phyloP scores from a whole-genome alignment of 2,113 vertebrate genomes.

The Petroica traversi region DNA sequence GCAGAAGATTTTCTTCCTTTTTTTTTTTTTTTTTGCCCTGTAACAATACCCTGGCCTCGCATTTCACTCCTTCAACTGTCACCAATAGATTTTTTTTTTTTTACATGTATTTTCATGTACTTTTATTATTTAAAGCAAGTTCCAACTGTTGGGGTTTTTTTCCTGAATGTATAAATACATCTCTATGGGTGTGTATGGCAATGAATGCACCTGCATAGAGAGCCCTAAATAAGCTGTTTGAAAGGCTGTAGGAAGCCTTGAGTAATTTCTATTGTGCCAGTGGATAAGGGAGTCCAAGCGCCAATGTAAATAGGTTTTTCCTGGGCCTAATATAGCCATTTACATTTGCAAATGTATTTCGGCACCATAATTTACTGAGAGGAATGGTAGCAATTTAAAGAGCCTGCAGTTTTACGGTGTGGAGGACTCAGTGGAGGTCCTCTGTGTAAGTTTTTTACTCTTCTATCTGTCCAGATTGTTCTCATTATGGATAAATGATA shows the following conservation, averaged over 20 bases:
- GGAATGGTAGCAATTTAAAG: conserved; percentile 58
- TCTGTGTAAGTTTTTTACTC: conserved; percentile 18
- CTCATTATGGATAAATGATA: neutral
- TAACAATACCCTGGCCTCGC: neutral
- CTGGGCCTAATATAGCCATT: conserved; percentile 41
- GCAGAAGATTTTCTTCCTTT: no score
- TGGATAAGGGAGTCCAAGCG: neutral
- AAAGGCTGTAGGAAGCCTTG: neutral
- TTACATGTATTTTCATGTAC: neutral
- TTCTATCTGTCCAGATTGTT: neutral
- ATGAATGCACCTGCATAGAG: neutral
- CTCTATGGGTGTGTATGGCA: neutral
- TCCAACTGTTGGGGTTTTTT: neutral
- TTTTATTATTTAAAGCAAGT: neutral
- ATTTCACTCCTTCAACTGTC: neutral
- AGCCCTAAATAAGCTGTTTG: neutral
- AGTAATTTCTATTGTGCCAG: neutral
- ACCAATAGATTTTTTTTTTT: neutral
- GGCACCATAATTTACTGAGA: conserved; percentile 54
- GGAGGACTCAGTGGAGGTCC: neutral
- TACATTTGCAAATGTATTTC: conserved; percentile 43
- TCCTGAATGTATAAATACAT: neutral
- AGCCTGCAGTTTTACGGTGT: neutral
- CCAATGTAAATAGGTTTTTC: conserved; percentile 11
- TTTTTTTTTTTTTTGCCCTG: no score